These are phyloP conservation scores for Lerista edwardsae DNA, from an alignment of 2,797 vertebrate species.

Conservation along the genomic window DNA sequence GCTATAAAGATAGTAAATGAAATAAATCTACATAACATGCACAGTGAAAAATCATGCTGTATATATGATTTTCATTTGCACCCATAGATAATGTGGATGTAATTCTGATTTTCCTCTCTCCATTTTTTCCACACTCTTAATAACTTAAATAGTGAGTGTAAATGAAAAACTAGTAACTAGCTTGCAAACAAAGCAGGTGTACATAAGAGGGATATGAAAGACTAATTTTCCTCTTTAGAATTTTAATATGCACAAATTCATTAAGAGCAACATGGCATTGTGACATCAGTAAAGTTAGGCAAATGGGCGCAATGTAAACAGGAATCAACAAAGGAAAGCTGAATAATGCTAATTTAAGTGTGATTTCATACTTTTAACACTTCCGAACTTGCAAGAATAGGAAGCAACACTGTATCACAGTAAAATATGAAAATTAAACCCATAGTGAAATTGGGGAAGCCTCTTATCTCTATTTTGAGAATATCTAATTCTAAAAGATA, in stretches of 20 bases:
- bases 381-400: conserved; percentile 8
- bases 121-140: background rate
- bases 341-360: conserved; percentile 11
- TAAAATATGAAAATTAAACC: background rate
- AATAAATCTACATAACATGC: background rate
- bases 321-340: conserved; percentile 10
- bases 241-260: conserved; percentile 18
- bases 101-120: background rate
- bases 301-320: background rate
- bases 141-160: conserved; percentile 14
- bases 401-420: background rate
- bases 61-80: background rate
- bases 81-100: background rate
- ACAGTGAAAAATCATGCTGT: background rate
- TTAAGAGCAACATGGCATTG: conserved; percentile 1
- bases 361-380: background rate
- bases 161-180: conserved; percentile 42
- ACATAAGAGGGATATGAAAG: background rate
- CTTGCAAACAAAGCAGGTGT: conserved; percentile 35
- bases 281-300: background rate
- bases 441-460: background rate
- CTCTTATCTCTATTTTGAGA: background rate
- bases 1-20: background rate
- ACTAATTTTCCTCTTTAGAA: conserved; percentile 14
- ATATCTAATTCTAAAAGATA: no score